These are phyloP conservation scores for Anarsia innoxiella DNA, from an alignment of 2,888 invertebrate genomes.

Conservation along the genomic window DNA sequence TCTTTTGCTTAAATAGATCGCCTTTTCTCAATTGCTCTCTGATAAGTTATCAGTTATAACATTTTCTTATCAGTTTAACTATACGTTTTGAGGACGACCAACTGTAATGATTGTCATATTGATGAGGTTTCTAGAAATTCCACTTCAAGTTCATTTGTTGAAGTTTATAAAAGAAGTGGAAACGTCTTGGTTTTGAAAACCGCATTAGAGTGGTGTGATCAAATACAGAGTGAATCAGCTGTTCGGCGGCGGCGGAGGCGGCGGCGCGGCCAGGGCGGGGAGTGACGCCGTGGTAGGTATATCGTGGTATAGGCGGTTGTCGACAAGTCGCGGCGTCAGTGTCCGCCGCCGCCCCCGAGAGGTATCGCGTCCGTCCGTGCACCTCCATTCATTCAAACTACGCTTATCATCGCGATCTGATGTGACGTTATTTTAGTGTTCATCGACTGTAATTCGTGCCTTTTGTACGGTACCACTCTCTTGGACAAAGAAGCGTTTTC, in stretches of 20 bases:
- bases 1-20: too few species aligned
- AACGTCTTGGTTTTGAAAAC: too few species aligned
- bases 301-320: conserved; percentile 25
- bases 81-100: too few species aligned
- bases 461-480: background rate
- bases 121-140: too few species aligned
- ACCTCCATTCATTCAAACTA: background rate
- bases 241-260: conserved; percentile 39
- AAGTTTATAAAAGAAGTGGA: too few species aligned
- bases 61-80: too few species aligned
- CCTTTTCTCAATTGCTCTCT: too few species aligned
- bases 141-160: too few species aligned
- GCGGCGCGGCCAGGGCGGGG: too few species aligned
- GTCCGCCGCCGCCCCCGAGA: conserved; percentile 39
- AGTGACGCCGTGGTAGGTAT: conserved; percentile 23
- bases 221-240: conserved; percentile 51
- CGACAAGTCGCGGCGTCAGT: conserved; percentile 46
- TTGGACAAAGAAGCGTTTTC: background rate
- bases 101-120: too few species aligned
- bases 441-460: background rate
- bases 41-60: too few species aligned
- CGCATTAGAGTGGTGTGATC: background rate
- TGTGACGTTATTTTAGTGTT: conserved; percentile 25
- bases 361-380: conserved; percentile 19
- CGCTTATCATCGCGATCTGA: conserved; percentile 36